A percentile compares a stretch with the other conserved stretches of the same genome.
These are phyloP conservation scores for Psilopogon haemacephalus DNA, from an alignment of 2,113 vertebrate genomes.

Conservation along the genomic window DNA sequence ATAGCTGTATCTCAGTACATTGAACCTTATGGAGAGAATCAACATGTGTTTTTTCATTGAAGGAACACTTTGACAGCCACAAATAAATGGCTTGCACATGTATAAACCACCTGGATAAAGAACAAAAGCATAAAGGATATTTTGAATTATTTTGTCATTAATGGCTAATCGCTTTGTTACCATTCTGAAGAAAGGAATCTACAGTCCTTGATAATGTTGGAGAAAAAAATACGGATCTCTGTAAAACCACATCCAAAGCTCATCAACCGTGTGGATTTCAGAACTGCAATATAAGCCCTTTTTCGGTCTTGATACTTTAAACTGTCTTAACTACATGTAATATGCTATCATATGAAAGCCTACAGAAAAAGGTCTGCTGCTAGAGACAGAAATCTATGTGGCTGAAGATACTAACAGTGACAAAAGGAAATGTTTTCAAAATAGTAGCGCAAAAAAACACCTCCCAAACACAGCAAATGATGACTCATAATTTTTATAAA, in stretches of 20 bases:
- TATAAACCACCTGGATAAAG: background rate
- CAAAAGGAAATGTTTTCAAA: background rate
- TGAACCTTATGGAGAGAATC: background rate
- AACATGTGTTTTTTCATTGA: background rate
- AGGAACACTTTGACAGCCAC: background rate
- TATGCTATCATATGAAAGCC: background rate
- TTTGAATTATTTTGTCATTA: background rate
- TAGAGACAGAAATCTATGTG: background rate
- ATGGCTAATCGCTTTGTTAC: background rate
- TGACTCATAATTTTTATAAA: background rate
- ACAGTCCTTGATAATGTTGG: background rate
- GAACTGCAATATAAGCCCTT: background rate
- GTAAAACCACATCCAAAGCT: conserved; percentile 9
- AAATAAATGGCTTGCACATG: background rate
- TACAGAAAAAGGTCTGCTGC: background rate
- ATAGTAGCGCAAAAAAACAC: background rate
- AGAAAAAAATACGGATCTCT: conserved; percentile 4
- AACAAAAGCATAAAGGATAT: background rate
- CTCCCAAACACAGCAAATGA: background rate
- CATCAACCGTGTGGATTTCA: conserved; percentile 15
- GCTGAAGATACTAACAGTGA: background rate
- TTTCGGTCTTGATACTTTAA: background rate
- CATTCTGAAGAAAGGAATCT: background rate
- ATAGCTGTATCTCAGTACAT: background rate
- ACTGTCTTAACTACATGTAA: conserved; percentile 1